Evolutionary conservation across 1,140 invertebrate species (phyloP), one percentile per base, ranked within the genome.

Genomic region (Caenorhabditis brenneri): DNA sequence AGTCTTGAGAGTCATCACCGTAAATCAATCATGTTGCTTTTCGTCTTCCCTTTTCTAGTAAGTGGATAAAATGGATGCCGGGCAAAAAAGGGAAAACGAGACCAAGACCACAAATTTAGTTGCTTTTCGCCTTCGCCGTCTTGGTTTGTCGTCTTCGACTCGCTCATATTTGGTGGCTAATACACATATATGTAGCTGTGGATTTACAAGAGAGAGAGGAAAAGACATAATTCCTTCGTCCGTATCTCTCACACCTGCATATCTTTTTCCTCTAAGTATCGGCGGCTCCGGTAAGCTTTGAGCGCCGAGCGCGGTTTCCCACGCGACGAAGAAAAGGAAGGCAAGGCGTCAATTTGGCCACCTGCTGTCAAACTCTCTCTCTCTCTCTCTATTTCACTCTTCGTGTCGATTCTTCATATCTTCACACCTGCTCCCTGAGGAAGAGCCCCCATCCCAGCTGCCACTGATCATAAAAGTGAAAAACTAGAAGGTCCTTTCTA

Each of bases 21-120:
- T 74, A 74, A 74, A 74, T 74, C 65, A 74, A 74, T 74, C 65
- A 74, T 74, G 65, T 74, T 74, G 65, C 65, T 42, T 74, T 74
- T 74, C 65, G 36, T 74, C 36, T 24, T 33, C 33, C 58, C 36
- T 65, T 31, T 39, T 36, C 29, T 65, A 42, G 65, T 42, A 74
- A 74, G 36, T 74, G 36, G 65, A 74, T 74, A 74, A 74, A 74
- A 74, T 74, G 29, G 36, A 74, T 74, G 65, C 24, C 65, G 36
- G 39, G 12, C 5, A 42, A 42, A 74, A 74, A 7, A 29, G 19
- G 36, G 65, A 12, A 42, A 39, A 29, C 33, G 36, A 74, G 65
- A 74, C 29, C 22, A 29, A 58, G n/a, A 65, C 65, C 65, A 46
- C 65, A 74, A 74, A 74, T 74, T 74, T 74, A 19, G 65, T 74